Evolutionary conservation across 2,113 vertebrate genomes (phyloP).

Genomic region (Erpornis zantholeuca): DNA sequence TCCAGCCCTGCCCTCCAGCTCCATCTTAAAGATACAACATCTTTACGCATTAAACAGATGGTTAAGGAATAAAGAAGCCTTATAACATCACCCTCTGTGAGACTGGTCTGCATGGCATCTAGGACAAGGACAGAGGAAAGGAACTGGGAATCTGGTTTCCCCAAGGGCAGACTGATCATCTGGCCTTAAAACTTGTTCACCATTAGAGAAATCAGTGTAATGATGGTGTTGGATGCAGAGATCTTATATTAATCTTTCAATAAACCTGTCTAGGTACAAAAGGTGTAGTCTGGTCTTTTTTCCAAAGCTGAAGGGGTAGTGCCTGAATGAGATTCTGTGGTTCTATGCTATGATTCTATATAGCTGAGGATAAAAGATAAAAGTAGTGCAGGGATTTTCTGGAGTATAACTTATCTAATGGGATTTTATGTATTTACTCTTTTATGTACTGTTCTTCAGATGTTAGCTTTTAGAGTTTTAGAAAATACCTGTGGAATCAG

Average conservation of each 20-base stretch:
- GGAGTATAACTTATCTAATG: not conserved
- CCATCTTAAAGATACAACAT: no score
- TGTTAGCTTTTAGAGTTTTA: not conserved
- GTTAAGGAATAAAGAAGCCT: no score
- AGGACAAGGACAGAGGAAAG: not conserved
- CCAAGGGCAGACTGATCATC: not conserved
- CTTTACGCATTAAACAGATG: no score
- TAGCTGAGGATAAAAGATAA: not conserved
- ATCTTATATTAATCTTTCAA: not conserved
- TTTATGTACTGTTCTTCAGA: not conserved
- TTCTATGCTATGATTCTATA: not conserved
- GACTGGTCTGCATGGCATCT: not conserved
- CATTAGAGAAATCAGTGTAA: not conserved
- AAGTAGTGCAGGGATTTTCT: not conserved
- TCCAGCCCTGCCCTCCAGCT: no score
- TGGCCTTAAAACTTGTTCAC: not conserved
- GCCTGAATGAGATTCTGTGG: not conserved
- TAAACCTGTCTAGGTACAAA: not conserved
- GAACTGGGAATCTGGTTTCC: not conserved
- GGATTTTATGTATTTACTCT: not conserved
- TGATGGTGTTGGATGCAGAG: not conserved
- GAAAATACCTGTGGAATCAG: not conserved
- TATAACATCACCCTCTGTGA: not conserved
- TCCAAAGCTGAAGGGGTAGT: not conserved
- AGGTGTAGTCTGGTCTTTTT: not conserved